Percentiles rank a stretch among this genome's conserved stretches.
Evolutionary conservation across 2,113 vertebrate genomes (phyloP).

Genomic region (Oostethus manadensis): DNA sequence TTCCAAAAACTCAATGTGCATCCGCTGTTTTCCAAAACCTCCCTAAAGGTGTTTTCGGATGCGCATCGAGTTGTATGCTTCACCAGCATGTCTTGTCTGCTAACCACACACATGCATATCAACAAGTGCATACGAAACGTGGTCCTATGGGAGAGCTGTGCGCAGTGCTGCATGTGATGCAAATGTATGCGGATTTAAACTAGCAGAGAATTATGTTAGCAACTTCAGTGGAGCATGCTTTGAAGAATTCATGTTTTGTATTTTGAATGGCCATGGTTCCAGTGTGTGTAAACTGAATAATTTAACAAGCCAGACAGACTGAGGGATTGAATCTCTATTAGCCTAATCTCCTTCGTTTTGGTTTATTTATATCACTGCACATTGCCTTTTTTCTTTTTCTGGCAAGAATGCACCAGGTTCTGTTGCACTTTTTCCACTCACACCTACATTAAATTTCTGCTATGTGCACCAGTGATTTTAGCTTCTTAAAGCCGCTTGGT

Average conservation of each 20-base stretch:
- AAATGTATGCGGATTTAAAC: conserved; percentile 68
- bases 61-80: conserved; percentile 28
- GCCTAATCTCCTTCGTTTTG: conserved; percentile 71
- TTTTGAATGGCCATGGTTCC: conserved; percentile 65
- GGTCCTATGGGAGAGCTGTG: conserved; percentile 47
- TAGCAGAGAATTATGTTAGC: conserved; percentile 70
- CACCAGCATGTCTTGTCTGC: conserved; percentile 21
- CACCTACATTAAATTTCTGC: conserved; percentile 52
- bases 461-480: conserved; percentile 39
- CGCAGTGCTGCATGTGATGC: conserved; percentile 41
- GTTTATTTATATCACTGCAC: conserved; percentile 70
- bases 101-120: conserved; percentile 46
- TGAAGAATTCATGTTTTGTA: conserved; percentile 74
- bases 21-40: conserved; percentile 30
- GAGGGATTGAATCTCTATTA: conserved; percentile 76
- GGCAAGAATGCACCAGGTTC: conserved; percentile 28
- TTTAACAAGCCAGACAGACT: conserved; percentile 71
- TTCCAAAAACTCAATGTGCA: conserved; percentile 22
- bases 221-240: conserved; percentile 64
- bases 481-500: conserved; percentile 55
- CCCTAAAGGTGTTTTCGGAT: conserved; percentile 47
- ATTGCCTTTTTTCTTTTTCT: conserved; percentile 60
- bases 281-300: conserved; percentile 74
- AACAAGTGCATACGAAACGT: conserved; percentile 44
- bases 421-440: conserved; percentile 22